These are phyloP conservation scores for Bibio marci DNA, from an alignment of 2,888 invertebrate species.

Conservation along the genomic window DNA sequence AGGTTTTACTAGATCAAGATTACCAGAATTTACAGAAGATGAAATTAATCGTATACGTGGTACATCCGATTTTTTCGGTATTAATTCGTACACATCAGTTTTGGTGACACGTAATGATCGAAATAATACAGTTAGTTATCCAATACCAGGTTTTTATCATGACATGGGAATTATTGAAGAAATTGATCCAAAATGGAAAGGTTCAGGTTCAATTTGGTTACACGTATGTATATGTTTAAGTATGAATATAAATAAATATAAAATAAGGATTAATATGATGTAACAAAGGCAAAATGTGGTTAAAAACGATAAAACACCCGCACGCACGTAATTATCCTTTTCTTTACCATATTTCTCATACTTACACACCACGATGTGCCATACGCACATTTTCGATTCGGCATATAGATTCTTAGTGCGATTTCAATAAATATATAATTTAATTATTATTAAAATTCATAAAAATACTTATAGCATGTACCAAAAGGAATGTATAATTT, in stretches of 20 bases:
- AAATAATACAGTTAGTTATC: slow-evolving; percentile 24
- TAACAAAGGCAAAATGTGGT: too few relatives aligned
- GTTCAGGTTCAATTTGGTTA: slow-evolving; percentile 40
- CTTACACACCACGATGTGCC: too few relatives aligned
- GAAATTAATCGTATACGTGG: slow-evolving; percentile 41
- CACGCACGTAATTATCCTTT: too few relatives aligned
- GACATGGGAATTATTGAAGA: slow-evolving; percentile 40
- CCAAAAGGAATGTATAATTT: slow-evolving; percentile 48
- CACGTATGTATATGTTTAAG: slow-evolving; percentile 29
- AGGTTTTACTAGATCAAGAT: slow-evolving; percentile 38
- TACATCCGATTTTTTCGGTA: slow-evolving; percentile 53
- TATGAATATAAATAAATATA: neutral
- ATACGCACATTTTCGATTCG: too few relatives aligned
- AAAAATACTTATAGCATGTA: slow-evolving; percentile 38
- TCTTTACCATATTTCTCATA: too few relatives aligned
- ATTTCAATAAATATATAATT: too few relatives aligned
- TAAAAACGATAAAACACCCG: neutral
- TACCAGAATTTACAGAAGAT: slow-evolving; percentile 40
- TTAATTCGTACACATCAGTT: slow-evolving; percentile 54
- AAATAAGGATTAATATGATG: neutral
- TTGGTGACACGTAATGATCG: slow-evolving; percentile 27
- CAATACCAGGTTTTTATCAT: slow-evolving; percentile 38
- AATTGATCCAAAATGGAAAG: slow-evolving; percentile 41
- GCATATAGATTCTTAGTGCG: too few relatives aligned
- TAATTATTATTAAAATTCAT: too few relatives aligned